These are phyloP conservation scores for Phacellophora camtschatica DNA, from an alignment of 30 jellyfish, hydroid and myxozoan species.

Conservation along the genomic window DNA sequence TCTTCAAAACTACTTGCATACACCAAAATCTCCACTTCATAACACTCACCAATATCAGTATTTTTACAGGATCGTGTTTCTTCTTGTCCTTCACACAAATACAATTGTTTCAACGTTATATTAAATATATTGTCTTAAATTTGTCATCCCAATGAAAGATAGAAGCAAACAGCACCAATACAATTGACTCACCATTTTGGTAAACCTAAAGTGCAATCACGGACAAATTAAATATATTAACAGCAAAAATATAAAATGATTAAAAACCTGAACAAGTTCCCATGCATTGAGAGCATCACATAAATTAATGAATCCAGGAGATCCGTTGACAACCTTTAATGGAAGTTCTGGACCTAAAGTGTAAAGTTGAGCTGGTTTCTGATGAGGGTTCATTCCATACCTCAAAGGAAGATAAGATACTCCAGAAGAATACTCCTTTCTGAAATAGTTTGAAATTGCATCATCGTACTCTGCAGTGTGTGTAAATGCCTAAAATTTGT, in stretches of 20 bases:
- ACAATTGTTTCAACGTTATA: too few relatives aligned
- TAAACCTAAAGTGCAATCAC: too few relatives aligned
- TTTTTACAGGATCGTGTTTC: too few relatives aligned
- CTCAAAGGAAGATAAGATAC: conserved; percentile 83
- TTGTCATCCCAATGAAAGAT: too few relatives aligned
- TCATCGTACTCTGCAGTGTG: conserved; percentile 89
- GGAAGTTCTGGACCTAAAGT: conserved; percentile 62
- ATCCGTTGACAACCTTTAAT: conserved; percentile 72
- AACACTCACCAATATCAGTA: too few relatives aligned
- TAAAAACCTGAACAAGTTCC: conserved; percentile 83
- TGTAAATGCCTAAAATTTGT: conserved; percentile 68
- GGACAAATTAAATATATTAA: too few relatives aligned
- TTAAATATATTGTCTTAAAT: too few relatives aligned
- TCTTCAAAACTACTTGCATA: too few relatives aligned
- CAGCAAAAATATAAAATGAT: not conserved
- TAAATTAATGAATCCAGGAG: conserved; percentile 91
- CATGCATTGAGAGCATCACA: conserved; percentile 95
- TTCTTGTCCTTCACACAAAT: too few relatives aligned
- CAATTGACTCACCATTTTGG: too few relatives aligned
- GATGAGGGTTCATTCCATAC: conserved; percentile 94
- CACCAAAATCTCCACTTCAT: too few relatives aligned
- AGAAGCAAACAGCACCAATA: too few relatives aligned
- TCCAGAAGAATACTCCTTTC: conserved; percentile 63
- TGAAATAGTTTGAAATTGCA: conserved; percentile 79
- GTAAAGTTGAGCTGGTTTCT: conserved; percentile 81